Percentiles rank a stretch among this genome's conserved stretches.
These are phyloP conservation scores for Entomobrya multifasciata DNA, from an alignment of 2,888 invertebrate genomes.

Conservation along the genomic window DNA sequence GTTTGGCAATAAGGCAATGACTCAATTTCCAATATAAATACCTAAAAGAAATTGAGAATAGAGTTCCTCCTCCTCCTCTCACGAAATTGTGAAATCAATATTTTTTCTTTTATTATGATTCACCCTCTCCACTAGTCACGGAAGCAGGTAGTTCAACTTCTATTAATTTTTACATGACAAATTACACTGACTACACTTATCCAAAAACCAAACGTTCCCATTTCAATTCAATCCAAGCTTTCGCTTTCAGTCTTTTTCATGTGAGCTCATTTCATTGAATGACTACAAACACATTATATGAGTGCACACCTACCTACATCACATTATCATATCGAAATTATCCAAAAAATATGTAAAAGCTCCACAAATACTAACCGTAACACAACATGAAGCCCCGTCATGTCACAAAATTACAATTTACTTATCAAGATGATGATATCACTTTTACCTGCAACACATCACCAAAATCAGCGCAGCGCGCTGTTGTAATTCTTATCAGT, in stretches of 20 bases:
- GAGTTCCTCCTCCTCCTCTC: not conserved
- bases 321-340: not conserved
- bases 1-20: not conserved
- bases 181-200: too few species aligned
- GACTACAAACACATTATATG: too few species aligned
- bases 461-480: too few species aligned
- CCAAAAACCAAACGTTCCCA: too few species aligned
- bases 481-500: too few species aligned
- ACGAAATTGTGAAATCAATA: conserved; percentile 25
- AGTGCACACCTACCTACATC: not conserved
- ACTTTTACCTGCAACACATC: not conserved
- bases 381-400: not conserved
- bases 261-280: too few species aligned
- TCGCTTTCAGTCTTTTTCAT: too few species aligned
- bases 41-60: not conserved
- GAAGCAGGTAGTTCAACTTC: not conserved
- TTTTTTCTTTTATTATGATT: not conserved
- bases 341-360: not conserved
- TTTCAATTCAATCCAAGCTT: too few species aligned
- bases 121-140: not conserved
- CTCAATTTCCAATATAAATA: conserved; percentile 1
- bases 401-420: not conserved
- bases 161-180: too few species aligned
- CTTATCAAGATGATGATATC: conserved; percentile 16
- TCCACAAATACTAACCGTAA: not conserved